phyloP scores from a whole-genome alignment of 2,888 invertebrate genomes.

The Lasioglossum vierecki region DNA sequence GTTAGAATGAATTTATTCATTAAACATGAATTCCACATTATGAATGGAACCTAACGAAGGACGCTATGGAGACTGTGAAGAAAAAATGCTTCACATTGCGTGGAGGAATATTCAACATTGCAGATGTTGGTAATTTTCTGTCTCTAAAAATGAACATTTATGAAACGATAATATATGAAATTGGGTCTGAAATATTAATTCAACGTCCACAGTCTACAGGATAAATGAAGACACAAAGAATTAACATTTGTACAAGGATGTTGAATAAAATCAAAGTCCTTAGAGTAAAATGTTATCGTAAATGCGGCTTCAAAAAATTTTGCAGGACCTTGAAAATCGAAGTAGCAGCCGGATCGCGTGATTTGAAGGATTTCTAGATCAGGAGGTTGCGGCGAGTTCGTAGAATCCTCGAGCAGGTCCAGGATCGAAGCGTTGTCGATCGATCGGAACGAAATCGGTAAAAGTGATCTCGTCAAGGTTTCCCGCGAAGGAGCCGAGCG shows the following conservation, averaged over 20 bases:
- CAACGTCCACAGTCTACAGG: not conserved
- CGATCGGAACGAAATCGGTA: constrained; percentile 25
- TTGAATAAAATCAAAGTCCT: not conserved
- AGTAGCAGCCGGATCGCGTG: not conserved
- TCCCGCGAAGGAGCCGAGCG: constrained; percentile 2
- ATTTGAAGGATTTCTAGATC: not conserved
- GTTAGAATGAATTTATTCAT: not conserved
- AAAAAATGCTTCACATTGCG: no score
- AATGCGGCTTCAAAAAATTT: not conserved
- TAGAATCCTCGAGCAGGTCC: not conserved
- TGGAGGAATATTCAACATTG: no score
- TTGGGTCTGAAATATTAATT: not conserved
- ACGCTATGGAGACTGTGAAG: no score
- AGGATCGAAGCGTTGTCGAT: not conserved
- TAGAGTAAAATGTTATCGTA: no score
- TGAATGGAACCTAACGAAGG: not conserved
- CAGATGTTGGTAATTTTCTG: not conserved
- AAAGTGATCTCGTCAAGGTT: constrained; percentile 39
- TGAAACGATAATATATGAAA: not conserved
- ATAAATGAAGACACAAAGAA: not conserved
- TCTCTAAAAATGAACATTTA: not conserved
- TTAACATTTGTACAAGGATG: not conserved
- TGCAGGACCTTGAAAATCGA: not conserved
- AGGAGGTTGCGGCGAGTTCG: not conserved
- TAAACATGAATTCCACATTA: not conserved